Evolutionary conservation across 2,797 vertebrate species (phyloP), one percentile per base, ranked within the genome.

Genomic region (Pangasius djambal): DNA sequence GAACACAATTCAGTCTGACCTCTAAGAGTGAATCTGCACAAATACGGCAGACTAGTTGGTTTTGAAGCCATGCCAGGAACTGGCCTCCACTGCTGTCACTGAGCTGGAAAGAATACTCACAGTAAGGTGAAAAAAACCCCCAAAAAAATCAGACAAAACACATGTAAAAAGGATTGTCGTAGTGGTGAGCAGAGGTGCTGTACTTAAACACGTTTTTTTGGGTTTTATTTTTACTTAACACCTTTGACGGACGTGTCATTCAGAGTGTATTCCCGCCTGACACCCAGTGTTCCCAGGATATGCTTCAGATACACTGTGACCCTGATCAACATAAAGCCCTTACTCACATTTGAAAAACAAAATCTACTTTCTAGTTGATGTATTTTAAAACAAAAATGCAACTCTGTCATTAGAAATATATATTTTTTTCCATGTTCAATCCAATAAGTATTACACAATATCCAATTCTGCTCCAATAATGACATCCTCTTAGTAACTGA

Each of bases 31-130:
- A 79, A 83, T 79, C 37, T 78, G 63, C 65, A 86, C 65, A 88
- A 81, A 81, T 70, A 65, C 28, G 20, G 44, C 65, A 31, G 85
- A 75, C 48, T 69, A 48, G 31, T 89, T 87, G 31, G 34, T 89
- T 87, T 89, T 84, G 63, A 87, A 75, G 20, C 83, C 31, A 55
- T 86, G 83, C 63, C 83, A 84, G 81, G 84, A 74, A 79, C 86
- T 28, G 79, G 72, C 70, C 57, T 85, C 44, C 20, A 48, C 61
- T 78, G 6, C 61, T 34, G 15, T 87, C 22, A 70, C 50, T 77
- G 61, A 86, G 20, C 79, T 74, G 50, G 78, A 87, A 88, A 83
- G 25, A 59, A 63, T 34, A 65, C 55, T 70, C 7, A 22, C 52
- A 15, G 31, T 50, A 28, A 37, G 48, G 34, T 65, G 37, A 48